These are phyloP conservation scores for Penaeus indicus DNA, from an alignment of 1,140 invertebrate genomes.

Conservation along the genomic window DNA sequence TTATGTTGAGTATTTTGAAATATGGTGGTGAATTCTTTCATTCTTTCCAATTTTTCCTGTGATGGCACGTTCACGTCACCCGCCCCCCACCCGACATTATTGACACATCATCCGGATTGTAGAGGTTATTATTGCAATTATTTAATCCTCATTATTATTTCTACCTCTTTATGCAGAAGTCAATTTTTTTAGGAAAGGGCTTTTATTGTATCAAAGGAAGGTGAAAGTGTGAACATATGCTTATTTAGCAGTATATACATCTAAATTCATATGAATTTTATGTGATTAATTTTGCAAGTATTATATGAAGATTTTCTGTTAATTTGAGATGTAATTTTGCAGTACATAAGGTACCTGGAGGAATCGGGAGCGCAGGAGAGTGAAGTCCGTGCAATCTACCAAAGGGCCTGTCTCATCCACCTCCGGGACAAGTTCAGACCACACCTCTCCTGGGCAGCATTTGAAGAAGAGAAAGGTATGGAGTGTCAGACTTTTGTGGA, in stretches of 20 bases:
- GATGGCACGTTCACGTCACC: too few species aligned
- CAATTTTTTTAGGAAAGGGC: neutral
- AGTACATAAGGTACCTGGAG: constrained; percentile 67
- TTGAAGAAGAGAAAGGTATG: constrained; percentile 88
- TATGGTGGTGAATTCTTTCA: neutral
- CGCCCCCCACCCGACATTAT: too few species aligned
- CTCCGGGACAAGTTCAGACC: constrained; percentile 92
- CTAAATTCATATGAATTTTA: too few species aligned
- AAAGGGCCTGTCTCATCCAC: constrained; percentile 91
- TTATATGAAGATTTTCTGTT: neutral
- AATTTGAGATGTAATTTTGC: neutral
- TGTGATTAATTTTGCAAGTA: neutral
- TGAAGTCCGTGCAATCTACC: constrained; percentile 83
- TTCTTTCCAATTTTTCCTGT: too few species aligned
- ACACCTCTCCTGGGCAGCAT: constrained; percentile 95
- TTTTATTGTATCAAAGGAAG: too few species aligned
- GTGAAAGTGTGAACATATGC: too few species aligned
- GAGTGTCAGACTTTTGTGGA: neutral
- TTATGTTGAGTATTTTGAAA: neutral
- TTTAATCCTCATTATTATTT: too few species aligned
- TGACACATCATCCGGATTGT: too few species aligned
- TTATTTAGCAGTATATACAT: too few species aligned
- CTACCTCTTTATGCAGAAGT: neutral
- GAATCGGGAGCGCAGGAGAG: constrained; percentile 45
- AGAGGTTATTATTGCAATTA: too few species aligned